phyloP scores from a whole-genome alignment of 2,797 vertebrate species.

The Melanitta fusca region DNA sequence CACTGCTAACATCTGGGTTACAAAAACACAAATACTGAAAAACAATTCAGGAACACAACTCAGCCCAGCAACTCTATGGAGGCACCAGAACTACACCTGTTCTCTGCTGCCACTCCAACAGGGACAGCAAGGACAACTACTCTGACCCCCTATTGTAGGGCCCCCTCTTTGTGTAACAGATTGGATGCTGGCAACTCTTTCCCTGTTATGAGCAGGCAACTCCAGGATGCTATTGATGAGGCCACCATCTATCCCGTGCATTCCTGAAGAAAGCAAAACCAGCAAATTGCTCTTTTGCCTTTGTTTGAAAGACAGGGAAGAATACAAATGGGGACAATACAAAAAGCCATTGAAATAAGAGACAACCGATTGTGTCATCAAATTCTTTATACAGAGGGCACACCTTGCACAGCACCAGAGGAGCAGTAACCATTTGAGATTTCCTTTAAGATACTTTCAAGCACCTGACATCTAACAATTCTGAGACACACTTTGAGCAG shows the following conservation, averaged over 20 bases:
- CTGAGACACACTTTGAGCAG: not conserved
- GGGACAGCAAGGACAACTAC: not conserved
- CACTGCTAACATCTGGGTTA: not conserved
- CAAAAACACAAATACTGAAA: not conserved
- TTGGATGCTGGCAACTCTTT: not conserved
- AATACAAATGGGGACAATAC: not conserved
- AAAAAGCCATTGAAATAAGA: not conserved
- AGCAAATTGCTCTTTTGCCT: not conserved
- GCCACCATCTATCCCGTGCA: not conserved
- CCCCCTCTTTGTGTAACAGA: not conserved
- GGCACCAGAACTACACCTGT: not conserved
- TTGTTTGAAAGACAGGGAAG: not conserved
- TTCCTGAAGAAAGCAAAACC: not conserved
- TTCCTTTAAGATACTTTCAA: not conserved
- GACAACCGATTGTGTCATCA: not conserved
- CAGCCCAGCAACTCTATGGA: not conserved
- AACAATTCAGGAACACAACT: not conserved
- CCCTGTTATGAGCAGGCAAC: not conserved
- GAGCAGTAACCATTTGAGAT: not conserved
- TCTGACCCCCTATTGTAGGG: not conserved
- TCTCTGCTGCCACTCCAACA: not conserved
- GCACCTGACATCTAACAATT: not conserved
- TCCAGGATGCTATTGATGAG: not conserved
- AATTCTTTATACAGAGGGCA: not conserved
- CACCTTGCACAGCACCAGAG: not conserved